These are phyloP conservation scores for Lasaia peninsularis DNA, from an alignment of 1,140 invertebrate genomes.

Conservation along the genomic window DNA sequence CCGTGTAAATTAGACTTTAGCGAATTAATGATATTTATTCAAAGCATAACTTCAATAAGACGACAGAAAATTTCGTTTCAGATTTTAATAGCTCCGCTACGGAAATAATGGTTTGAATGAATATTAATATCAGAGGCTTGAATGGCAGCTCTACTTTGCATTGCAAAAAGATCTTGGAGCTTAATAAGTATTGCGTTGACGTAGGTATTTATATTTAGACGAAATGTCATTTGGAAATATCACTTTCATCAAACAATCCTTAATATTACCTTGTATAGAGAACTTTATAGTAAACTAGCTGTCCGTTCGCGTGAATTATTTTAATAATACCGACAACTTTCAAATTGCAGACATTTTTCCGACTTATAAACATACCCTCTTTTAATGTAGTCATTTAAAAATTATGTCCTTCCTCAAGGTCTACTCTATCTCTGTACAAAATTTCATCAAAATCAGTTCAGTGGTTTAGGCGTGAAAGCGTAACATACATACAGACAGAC, in stretches of 20 bases:
- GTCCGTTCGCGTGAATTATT: no score
- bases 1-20: constrained; percentile 2
- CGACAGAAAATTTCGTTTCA: constrained; percentile 40
- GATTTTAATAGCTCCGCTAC: constrained; percentile 47
- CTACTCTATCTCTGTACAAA: no score
- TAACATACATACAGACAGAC: no score
- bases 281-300: no score
- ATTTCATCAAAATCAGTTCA: no score
- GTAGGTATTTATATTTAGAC: constrained; percentile 19
- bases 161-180: constrained; percentile 49
- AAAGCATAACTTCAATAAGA: constrained; percentile 42
- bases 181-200: constrained; percentile 25
- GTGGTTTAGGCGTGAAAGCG: no score
- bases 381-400: no score
- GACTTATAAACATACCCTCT: no score
- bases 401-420: no score
- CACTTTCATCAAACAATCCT: constrained; percentile 1
- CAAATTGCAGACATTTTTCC: no score
- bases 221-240: background rate
- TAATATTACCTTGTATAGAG: background rate
- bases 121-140: constrained; percentile 54
- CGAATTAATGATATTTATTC: constrained; percentile 38
- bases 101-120: constrained; percentile 57
- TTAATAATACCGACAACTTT: no score
- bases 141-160: constrained; percentile 47